Evolutionary conservation across 23 tunicate species (phyloP).

Genomic region (Trididemnum clinides): DNA sequence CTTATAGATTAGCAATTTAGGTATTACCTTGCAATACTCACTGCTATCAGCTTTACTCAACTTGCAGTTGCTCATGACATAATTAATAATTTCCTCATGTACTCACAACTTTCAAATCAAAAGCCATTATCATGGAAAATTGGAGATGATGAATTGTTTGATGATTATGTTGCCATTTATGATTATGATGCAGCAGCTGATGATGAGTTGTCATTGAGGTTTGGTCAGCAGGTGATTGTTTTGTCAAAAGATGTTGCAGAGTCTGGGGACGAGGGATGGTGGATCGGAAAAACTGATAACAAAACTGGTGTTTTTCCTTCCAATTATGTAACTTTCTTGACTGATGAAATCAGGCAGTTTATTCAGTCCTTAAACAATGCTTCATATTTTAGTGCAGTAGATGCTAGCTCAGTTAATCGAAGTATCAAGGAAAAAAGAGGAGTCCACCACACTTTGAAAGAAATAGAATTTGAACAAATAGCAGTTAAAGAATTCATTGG

Average conservation of each 20-base stretch:
- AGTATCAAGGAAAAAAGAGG: neutral
- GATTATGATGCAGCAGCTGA: constrained; percentile 80
- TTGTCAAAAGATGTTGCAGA: constrained; percentile 64
- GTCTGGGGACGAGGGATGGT: constrained; percentile 97
- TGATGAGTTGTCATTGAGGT: constrained; percentile 74
- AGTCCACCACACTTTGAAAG: constrained; percentile 1
- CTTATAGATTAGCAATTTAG: no score
- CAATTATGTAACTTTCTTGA: constrained; percentile 70
- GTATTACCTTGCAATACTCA: no score
- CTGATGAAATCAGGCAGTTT: constrained; percentile 12
- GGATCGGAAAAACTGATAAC: constrained; percentile 87
- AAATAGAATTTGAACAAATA: constrained; percentile 64
- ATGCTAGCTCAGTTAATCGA: constrained; percentile 1
- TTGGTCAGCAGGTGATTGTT: constrained; percentile 66
- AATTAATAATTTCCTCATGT: no score
- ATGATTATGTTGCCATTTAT: constrained; percentile 82
- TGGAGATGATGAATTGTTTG: constrained; percentile 47
- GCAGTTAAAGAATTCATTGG: constrained; percentile 78
- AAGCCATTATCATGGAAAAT: neutral
- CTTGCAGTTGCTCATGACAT: no score
- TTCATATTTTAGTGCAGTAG: constrained; percentile 48
- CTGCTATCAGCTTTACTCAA: no score
- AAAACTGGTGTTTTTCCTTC: constrained; percentile 84
- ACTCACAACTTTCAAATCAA: no score
- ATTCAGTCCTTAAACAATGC: constrained; percentile 2